These are phyloP conservation scores for Chelonus formosanus DNA, from an alignment of 2,888 invertebrate species.

Conservation along the genomic window DNA sequence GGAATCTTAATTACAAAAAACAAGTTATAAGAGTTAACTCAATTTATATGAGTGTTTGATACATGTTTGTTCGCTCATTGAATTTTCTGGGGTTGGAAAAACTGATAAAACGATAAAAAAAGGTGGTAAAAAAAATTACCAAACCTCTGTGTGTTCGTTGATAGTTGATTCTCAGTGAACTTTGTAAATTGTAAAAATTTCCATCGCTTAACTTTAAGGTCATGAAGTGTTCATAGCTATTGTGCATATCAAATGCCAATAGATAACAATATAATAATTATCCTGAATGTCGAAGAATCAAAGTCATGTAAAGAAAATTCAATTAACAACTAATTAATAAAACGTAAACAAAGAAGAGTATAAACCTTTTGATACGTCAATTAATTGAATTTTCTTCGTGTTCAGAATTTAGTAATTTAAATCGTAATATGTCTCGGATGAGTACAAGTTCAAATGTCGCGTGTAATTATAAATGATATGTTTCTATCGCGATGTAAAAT, in stretches of 20 bases:
- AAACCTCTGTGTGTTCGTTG: slow-evolving; percentile 59
- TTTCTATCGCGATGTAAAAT: slow-evolving; percentile 44
- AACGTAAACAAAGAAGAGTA: too few species aligned
- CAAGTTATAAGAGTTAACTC: neutral
- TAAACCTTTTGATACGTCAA: too few species aligned
- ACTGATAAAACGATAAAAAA: slow-evolving; percentile 29
- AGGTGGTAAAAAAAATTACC: slow-evolving; percentile 47
- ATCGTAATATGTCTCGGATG: slow-evolving; percentile 2
- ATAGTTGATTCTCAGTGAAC: slow-evolving; percentile 44
- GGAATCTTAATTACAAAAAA: too few species aligned
- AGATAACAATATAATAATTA: slow-evolving; percentile 13
- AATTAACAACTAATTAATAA: neutral
- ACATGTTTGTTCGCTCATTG: slow-evolving; percentile 19
- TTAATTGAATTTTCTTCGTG: neutral
- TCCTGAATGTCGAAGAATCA: neutral
- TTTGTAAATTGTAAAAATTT: slow-evolving; percentile 15
- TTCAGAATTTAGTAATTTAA: too few species aligned
- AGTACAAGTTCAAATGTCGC: slow-evolving; percentile 25
- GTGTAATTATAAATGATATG: slow-evolving; percentile 38
- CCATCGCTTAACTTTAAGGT: slow-evolving; percentile 5
- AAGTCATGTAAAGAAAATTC: neutral
- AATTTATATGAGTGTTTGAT: slow-evolving; percentile 1
- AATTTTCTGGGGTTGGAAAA: slow-evolving; percentile 2
- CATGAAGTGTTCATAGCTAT: slow-evolving; percentile 11
- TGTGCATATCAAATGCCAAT: slow-evolving; percentile 9